Base-by-base conservation (phyloP, 2,888 invertebrate genomes). In the Pseudeuparius sepicola region DNA sequence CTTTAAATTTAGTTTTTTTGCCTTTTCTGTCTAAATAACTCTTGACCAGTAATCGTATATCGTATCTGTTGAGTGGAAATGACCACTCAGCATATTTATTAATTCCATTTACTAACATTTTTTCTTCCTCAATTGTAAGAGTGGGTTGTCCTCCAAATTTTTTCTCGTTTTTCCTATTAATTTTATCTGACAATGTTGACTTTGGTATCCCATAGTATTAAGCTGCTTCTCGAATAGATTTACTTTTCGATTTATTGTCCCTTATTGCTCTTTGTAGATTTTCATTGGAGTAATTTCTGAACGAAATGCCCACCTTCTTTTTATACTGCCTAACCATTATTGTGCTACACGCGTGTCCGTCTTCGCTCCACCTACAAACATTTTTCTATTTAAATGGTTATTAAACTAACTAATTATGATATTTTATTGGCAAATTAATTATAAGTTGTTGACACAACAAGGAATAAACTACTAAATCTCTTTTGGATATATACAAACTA, bases 1-100 rank as follows among this genome's bases (percentile, higher is more conserved):
- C 20, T 7, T 20, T 20, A 20, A 20, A 20, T 20, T 20, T 6
- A 7, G 20, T 7, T 20, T 20, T n/a, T 20, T 20, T 20, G 20
- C 20, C 20, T 20, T 20, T 20, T 20, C 20, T 20, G 20, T 20
- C 20, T 20, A 20, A 20, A 20, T 20, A 20, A 20, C 20, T 20
- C 20, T 20, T n/a, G 20, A 20, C 20, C 6, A 20, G 20, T 20
- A n/a, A 20, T n/a, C 20, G 20, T 20, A 20, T 20, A 20, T 20
- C 20, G n/a, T 20, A 20, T 7, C 20, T 20, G 20, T 20, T 20
- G 20, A 20, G 20, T 20, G 20, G 20, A 20, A 20, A 20, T 20
- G 20, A 20, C 20, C 20, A 20, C n/a, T 20, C 20, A 20, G 20
- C 20, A 20, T 7, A 20, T 20, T 20, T 20, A 6, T 20, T 20